phyloP scores from a whole-genome alignment of 2,888 invertebrate genomes.

The Fragum sueziense region DNA sequence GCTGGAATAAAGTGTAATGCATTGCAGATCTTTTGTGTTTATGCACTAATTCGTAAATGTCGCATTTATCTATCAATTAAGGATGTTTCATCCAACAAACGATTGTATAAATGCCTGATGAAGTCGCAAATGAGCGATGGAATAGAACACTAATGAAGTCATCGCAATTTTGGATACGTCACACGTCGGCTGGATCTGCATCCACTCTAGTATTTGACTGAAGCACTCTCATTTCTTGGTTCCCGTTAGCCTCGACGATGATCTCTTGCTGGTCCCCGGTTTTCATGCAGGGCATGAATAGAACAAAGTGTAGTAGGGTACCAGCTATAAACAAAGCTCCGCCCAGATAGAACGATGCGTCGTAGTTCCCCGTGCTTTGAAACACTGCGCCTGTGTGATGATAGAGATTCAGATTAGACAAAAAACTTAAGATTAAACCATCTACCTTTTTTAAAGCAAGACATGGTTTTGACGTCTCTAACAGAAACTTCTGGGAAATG shows the following conservation, averaged over 20 bases:
- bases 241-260: neutral
- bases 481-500: too few relatives aligned
- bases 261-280: constrained; percentile 9
- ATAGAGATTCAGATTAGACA: neutral
- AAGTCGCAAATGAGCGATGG: neutral
- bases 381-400: constrained; percentile 92
- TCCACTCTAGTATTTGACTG: neutral
- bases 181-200: constrained; percentile 1
- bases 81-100: neutral
- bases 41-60: neutral
- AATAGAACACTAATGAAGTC: neutral
- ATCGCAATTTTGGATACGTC: neutral
- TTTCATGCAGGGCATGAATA: constrained; percentile 75
- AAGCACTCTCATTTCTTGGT: constrained; percentile 22
- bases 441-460: too few relatives aligned
- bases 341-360: constrained; percentile 95
- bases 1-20: neutral
- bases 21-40: neutral
- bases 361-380: constrained; percentile 93
- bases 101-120: neutral
- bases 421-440: too few relatives aligned
- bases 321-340: constrained; percentile 93
- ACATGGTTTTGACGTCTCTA: too few relatives aligned
- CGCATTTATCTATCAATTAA: neutral
- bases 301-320: constrained; percentile 88